A percentile compares a stretch with the other conserved stretches of the same genome.
Evolutionary conservation across 2,888 invertebrate species (phyloP).

Genomic region (Athrips mouffetella): DNA sequence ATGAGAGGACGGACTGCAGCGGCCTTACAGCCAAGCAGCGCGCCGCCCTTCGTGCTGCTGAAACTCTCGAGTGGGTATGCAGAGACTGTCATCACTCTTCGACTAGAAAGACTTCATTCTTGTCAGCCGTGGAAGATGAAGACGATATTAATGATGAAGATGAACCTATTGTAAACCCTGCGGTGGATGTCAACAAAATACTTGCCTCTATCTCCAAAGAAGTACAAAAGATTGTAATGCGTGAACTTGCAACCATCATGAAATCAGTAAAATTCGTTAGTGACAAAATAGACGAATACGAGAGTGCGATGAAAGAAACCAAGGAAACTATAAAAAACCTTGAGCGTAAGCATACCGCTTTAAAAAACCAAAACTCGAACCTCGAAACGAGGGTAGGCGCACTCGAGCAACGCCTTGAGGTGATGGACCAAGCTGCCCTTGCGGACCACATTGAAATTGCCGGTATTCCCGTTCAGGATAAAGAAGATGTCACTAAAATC

Average conservation of each 20-base stretch:
- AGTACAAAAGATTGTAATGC: background rate
- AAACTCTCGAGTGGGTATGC: conserved; percentile 1
- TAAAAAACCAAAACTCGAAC: conserved; percentile 1
- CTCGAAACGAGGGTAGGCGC: background rate
- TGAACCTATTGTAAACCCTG: background rate
- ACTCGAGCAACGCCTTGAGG: conserved; percentile 2
- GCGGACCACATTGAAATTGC: background rate
- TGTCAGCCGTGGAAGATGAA: background rate
- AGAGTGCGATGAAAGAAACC: background rate
- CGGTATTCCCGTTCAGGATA: background rate
- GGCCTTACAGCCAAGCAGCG: background rate
- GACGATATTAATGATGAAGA: background rate
- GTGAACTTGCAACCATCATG: background rate
- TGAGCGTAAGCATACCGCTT: background rate
- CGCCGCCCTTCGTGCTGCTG: conserved; percentile 1
- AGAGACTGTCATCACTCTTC: background rate
- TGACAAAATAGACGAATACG: conserved; percentile 1
- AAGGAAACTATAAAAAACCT: background rate
- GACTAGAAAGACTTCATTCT: background rate
- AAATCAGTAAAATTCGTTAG: background rate
- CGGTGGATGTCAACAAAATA: background rate
- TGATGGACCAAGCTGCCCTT: background rate
- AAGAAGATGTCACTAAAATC: background rate
- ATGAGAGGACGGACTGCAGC: background rate
- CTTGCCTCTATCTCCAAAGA: background rate